Conservation (phyloP, 2,113 vertebrate genomes). For the Bucco capensis region DNA sequence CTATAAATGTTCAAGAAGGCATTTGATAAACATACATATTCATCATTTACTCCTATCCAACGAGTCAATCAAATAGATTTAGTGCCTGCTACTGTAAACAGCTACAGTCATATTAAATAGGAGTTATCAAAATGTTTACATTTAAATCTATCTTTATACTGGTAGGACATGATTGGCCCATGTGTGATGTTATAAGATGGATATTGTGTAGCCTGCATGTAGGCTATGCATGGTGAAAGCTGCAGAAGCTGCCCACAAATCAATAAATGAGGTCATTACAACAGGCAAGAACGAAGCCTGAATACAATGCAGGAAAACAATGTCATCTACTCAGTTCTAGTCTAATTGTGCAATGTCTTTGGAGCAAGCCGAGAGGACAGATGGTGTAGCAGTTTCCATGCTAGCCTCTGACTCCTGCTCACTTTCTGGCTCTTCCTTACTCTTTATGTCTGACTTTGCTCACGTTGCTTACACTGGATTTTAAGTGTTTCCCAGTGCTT, state of each 20-base stretch:
- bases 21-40: not conserved
- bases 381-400: constrained; percentile 36
- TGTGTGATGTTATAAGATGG: not conserved
- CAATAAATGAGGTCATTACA: not conserved
- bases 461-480: not conserved
- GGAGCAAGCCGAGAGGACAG: constrained; percentile 27
- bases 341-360: constrained; percentile 18
- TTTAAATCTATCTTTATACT: not conserved
- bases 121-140: not conserved
- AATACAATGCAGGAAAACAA: constrained; percentile 2
- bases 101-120: not conserved
- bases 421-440: constrained; percentile 41
- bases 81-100: not conserved
- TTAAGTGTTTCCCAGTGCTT: not conserved
- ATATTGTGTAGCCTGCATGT: not conserved
- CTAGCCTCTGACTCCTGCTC: constrained; percentile 38
- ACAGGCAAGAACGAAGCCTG: not conserved
- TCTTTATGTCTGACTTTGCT: constrained; percentile 21
- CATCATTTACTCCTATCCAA: not conserved
- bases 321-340: not conserved
- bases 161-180: not conserved
- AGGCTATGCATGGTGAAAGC: not conserved
- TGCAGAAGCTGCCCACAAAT: not conserved
- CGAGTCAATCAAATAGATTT: constrained; percentile 19
- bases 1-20: not conserved